Conservation (phyloP, 2,113 vertebrate genomes). For the Cyanoderma ruficeps region DNA sequence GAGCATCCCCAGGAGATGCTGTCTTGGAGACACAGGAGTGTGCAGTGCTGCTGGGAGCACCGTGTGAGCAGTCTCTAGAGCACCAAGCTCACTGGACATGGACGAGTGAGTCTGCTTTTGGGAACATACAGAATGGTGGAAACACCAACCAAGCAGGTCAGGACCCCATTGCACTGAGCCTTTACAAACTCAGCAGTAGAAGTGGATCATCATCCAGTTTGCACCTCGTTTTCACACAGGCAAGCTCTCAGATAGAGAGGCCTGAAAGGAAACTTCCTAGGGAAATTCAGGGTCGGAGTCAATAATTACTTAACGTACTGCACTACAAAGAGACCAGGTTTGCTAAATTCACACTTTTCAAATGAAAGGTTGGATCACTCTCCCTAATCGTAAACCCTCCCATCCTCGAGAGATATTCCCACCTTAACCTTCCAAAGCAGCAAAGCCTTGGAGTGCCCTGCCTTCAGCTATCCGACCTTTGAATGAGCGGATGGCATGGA, state of each 20-base stretch:
- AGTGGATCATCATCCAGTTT: background rate
- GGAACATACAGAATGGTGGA: background rate
- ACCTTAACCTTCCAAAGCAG: background rate
- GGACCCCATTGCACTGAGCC: background rate
- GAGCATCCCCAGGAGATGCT: accelerated
- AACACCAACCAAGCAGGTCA: background rate
- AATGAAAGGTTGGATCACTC: background rate
- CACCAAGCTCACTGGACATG: background rate
- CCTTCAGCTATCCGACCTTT: background rate
- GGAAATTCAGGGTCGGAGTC: background rate
- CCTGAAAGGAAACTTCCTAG: background rate
- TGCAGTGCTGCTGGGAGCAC: accelerated
- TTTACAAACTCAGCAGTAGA: background rate
- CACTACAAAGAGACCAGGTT: background rate
- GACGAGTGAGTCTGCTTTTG: background rate
- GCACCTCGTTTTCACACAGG: background rate
- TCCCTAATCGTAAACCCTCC: background rate
- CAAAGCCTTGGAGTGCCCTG: background rate
- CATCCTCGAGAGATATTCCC: constrained; percentile 22
- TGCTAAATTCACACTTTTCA: constrained; percentile 2
- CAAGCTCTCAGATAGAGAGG: background rate
- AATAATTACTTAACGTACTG: background rate
- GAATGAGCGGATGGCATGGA: constrained; percentile 20
- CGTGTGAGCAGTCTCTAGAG: accelerated
- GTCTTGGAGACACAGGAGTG: background rate